phyloP scores from a whole-genome alignment of 2,888 invertebrate species.

The Aporophyla nigra region DNA sequence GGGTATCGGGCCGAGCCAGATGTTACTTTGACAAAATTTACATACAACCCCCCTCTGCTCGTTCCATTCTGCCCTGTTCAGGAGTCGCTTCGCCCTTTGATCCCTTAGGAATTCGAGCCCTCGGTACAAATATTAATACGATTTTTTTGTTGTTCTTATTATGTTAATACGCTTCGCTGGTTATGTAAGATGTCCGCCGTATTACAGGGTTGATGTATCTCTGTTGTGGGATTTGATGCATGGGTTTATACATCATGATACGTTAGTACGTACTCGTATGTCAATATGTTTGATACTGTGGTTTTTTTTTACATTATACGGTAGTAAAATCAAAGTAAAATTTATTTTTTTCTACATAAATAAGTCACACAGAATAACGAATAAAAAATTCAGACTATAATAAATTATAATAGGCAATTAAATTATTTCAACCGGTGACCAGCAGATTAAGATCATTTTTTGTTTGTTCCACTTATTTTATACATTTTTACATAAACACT shows the following conservation, averaged over 20 bases:
- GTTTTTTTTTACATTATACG: background rate
- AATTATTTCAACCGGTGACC: too few species aligned
- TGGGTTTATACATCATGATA: background rate
- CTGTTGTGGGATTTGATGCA: slow-evolving; percentile 21
- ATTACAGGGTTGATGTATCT: slow-evolving; percentile 25
- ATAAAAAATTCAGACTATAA: background rate
- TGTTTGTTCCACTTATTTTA: background rate
- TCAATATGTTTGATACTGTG: background rate
- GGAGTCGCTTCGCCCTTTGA: slow-evolving; percentile 62
- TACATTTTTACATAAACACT: background rate
- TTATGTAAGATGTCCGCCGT: slow-evolving; percentile 50
- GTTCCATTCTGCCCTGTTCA: slow-evolving; percentile 51
- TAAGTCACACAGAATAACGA: background rate
- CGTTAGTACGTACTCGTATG: background rate
- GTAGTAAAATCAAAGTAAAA: background rate
- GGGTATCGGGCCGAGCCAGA: slow-evolving; percentile 60
- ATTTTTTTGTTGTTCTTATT: slow-evolving; percentile 69
- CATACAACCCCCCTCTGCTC: slow-evolving; percentile 61
- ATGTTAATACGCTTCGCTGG: slow-evolving; percentile 66
- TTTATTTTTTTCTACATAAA: background rate
- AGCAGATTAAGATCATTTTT: background rate
- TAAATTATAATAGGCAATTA: background rate
- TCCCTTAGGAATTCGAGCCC: slow-evolving; percentile 65
- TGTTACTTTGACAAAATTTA: slow-evolving; percentile 71
- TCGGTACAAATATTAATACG: slow-evolving; percentile 67